Evolutionary conservation across 2,888 invertebrate genomes (phyloP).

Genomic region (Ditylenchus weischeri): DNA sequence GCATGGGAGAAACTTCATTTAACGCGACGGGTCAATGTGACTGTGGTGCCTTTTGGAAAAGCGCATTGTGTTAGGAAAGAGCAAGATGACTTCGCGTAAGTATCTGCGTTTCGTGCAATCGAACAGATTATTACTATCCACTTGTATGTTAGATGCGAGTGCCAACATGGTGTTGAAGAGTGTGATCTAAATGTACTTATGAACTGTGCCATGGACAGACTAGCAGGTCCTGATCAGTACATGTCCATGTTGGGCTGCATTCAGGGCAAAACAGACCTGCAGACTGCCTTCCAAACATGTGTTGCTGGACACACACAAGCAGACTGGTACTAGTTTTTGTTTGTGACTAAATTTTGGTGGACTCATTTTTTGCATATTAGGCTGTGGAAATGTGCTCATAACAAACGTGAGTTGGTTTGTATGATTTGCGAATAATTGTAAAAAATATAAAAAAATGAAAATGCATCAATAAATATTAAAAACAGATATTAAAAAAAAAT

Average conservation of each 20-base stretch:
- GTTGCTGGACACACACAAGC: slow-evolving; percentile 3
- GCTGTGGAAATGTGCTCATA: slow-evolving; percentile 21
- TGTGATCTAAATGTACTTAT: slow-evolving; percentile 56
- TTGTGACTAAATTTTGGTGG: not conserved
- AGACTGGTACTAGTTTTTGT: not conserved
- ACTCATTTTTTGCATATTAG: not conserved
- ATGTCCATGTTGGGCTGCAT: slow-evolving; percentile 46
- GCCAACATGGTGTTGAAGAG: slow-evolving; percentile 56
- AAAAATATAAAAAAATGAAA: too few species aligned
- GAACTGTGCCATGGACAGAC: slow-evolving; percentile 56
- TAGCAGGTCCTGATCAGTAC: slow-evolving; percentile 43
- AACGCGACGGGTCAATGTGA: slow-evolving; percentile 45
- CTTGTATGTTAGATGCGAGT: slow-evolving; percentile 42
- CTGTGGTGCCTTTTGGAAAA: slow-evolving; percentile 56
- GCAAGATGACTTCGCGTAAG: slow-evolving; percentile 34
- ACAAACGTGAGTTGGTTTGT: slow-evolving; percentile 2
- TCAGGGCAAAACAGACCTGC: slow-evolving; percentile 35
- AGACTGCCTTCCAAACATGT: slow-evolving; percentile 23
- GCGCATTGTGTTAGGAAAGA: slow-evolving; percentile 47
- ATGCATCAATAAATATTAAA: too few species aligned
- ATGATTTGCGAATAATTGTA: too few species aligned
- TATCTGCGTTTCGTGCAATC: not conserved
- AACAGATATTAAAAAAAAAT: too few species aligned
- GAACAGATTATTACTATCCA: slow-evolving; percentile 1
- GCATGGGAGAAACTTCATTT: slow-evolving; percentile 45